Evolutionary conservation across 2,888 invertebrate genomes (phyloP).

Genomic region (Agrotis segetum): DNA sequence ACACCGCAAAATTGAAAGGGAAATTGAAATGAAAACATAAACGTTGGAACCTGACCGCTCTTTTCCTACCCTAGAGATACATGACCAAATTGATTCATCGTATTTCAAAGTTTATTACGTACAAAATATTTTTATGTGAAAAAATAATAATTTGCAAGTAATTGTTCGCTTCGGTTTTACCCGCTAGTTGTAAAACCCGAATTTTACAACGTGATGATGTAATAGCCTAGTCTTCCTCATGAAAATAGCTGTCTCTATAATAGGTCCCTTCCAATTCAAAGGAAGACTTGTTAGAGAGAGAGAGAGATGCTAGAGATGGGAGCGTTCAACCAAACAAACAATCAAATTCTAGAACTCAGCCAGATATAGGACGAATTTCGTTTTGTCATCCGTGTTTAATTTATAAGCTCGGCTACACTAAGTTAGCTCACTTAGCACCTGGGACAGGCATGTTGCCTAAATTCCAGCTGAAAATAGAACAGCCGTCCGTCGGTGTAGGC

Average conservation of each 20-base stretch:
- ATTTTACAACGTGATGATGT: background rate
- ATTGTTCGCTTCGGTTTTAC: too few species aligned
- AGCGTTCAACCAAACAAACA: too few species aligned
- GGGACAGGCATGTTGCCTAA: background rate
- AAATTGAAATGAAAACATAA: constrained; percentile 7
- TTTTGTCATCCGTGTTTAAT: constrained; percentile 10
- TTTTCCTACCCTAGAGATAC: background rate
- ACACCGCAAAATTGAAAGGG: too few species aligned
- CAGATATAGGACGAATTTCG: background rate
- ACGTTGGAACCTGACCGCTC: background rate
- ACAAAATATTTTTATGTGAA: background rate
- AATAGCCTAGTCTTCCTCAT: too few species aligned
- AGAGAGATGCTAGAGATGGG: too few species aligned
- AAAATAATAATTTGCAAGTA: too few species aligned
- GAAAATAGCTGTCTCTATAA: too few species aligned
- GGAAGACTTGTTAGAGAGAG: too few species aligned
- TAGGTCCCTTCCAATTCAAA: too few species aligned
- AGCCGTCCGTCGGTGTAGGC: background rate
- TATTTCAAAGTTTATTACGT: background rate
- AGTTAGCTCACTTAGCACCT: constrained; percentile 1
- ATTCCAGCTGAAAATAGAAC: constrained; percentile 13
- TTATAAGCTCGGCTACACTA: background rate
- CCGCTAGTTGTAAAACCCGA: too few species aligned
- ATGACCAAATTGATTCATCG: constrained; percentile 9
- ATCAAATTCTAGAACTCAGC: too few species aligned